These are phyloP conservation scores for Penelope pileata DNA, from an alignment of 2,113 vertebrate species.

Conservation along the genomic window DNA sequence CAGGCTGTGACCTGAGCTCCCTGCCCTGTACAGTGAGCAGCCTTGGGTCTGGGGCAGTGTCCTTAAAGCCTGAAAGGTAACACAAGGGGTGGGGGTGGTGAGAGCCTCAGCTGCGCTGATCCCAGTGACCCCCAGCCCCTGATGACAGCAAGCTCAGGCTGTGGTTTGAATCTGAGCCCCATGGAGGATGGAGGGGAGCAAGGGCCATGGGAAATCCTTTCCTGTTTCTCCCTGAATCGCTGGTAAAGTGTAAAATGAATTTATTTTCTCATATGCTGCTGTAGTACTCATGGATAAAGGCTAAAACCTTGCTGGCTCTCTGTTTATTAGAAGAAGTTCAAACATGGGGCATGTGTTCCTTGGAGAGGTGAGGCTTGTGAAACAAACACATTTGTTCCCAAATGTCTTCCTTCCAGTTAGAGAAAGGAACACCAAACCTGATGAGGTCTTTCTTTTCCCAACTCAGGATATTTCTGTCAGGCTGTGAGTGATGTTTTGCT, in stretches of 20 bases:
- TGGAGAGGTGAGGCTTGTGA: background rate
- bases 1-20: background rate
- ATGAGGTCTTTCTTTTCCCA: background rate
- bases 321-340: background rate
- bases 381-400: background rate
- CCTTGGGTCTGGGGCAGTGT: background rate
- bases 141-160: background rate
- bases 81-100: background rate
- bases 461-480: background rate
- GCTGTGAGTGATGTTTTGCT: background rate
- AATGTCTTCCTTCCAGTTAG: background rate
- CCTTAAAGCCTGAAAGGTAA: background rate
- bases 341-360: accelerated
- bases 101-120: accelerated
- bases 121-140: background rate
- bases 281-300: background rate
- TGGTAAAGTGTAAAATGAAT: background rate
- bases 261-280: background rate
- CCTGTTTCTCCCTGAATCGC: background rate
- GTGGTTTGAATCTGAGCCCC: background rate
- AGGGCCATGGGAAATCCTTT: background rate
- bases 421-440: background rate
- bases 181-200: background rate
- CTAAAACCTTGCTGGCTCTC: background rate
- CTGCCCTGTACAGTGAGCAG: accelerated